These are phyloP conservation scores for Monopis laevigella DNA, from an alignment of 2,888 invertebrate species.

Conservation along the genomic window DNA sequence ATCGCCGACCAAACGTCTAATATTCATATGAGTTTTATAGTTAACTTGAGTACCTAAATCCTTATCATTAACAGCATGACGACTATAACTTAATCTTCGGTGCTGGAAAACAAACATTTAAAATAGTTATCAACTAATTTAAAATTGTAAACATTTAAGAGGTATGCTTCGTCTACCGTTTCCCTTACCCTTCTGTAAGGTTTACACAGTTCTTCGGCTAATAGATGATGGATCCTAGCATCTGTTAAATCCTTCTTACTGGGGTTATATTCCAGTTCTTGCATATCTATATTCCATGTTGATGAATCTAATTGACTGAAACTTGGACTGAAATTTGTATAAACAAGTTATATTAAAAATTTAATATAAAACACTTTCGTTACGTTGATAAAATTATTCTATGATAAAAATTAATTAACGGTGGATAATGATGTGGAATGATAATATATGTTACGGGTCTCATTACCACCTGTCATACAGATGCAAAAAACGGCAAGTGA, in stretches of 20 bases:
- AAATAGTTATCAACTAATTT: too few relatives aligned
- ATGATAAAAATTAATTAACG: too few relatives aligned
- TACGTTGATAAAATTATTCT: too few relatives aligned
- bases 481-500: too few relatives aligned
- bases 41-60: constrained; percentile 88
- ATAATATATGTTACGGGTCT: too few relatives aligned
- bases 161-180: too few relatives aligned
- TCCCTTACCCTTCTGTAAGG: constrained; percentile 87
- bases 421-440: too few relatives aligned
- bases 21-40: constrained; percentile 92
- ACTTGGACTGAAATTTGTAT: constrained; percentile 71
- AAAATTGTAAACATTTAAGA: too few relatives aligned
- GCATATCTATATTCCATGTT: constrained; percentile 92
- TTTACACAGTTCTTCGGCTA: constrained; percentile 89
- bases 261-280: constrained; percentile 92
- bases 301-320: constrained; percentile 86
- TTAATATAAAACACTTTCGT: too few relatives aligned
- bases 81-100: constrained; percentile 88
- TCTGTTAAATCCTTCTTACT: constrained; percentile 92
- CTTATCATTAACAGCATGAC: constrained; percentile 89
- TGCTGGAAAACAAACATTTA: constrained; percentile 65
- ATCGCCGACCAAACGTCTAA: constrained; percentile 86
- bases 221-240: constrained; percentile 91
- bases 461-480: too few relatives aligned
- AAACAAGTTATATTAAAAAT: too few relatives aligned